Evolutionary conservation across 2,888 invertebrate genomes (phyloP), one percentile per base, ranked within the genome.

Genomic region (Hirudinaria manillensis): DNA sequence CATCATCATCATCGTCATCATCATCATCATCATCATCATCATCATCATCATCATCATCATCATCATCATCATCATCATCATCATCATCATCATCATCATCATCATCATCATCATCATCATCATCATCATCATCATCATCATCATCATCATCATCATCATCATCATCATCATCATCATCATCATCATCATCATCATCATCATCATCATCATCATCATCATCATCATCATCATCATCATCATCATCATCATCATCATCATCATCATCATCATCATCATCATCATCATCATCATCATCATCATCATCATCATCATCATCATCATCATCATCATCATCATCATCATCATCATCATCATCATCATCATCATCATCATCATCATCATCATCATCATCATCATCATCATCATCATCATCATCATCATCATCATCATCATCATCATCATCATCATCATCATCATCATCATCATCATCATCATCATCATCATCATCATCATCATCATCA

Each of bases 251-350:
- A 66, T 27, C 13, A 66, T 27, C 13, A 66, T 27, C 13, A 66
- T 27, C 13, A 66, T 27, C 13, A 66, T 27, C 13, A 66, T 27
- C 13, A 66, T 27, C 13, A 66, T 27, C 13, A 66, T 27, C 13
- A 66, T 27, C 13, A 66, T 27, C 13, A 66, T 27, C 13, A 66
- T 27, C 13, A 66, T 27, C 13, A 66, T 27, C 13, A 66, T 27
- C 13, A 66, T 27, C 19, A 66, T 27, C 19, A 66, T 27, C 13
- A 66, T 27, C 13, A 66, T 27, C 13, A 66, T 7, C 19, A 71
- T 70, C 32, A 70, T 70, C 32, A 70, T 73, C 27, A 55, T 73
- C 32, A 27, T 61, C 61, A 73, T 73, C 61, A 70, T 70, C 32
- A 70, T 19, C 27, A 53, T 1, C 27, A 51, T 4, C 24, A 71